Evolutionary conservation across 53 echinoderm and acorn worm genomes (phyloP), one percentile per base, ranked within the genome.

Genomic region (Antedon mediterranea): DNA sequence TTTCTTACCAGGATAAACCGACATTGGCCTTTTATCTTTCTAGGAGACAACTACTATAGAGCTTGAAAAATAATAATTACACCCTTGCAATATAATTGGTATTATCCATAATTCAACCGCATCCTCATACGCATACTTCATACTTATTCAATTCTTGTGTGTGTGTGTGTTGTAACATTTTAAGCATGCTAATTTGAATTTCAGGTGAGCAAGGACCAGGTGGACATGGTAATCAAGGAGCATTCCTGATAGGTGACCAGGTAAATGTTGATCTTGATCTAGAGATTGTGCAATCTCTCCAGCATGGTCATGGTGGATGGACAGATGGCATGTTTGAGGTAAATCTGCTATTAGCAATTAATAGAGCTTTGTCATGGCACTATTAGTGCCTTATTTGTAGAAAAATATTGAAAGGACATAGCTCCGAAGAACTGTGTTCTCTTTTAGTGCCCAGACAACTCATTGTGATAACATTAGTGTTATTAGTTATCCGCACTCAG

Each of bases 311-410:
- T 79, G 95, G 95, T 28, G 95, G 95, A 31, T 95, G 95, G 95
- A 95, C 95, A 0, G 95, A 95, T 76, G 95, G 95, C 30, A 95
- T 95, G 95, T 95, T 91, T 92, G 95, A 95, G 85, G 95, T 95
- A 89, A 31, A 72, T 14, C n/a, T n/a, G n/a, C n/a, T n/a, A n/a
- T n/a, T n/a, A n/a, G 15, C 11, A 37, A 11, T 37, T 11, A 11
- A 4, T 37, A 37, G 11, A 6, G 37, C 11, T 37, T 6, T 11
- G 4, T 11, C 4, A 4, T 37, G 37, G 4, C 37, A 37, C 74
- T 29, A 30, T 29, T 74, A 74, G 30, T 3, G 23, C 0, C 28
- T 30, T 0, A 3, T 29, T 7, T 31, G 4, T 37, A 6, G 37
- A 4, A 37, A 37, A 37, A 37, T 37, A 37, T 11, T 6, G 37